Percentiles rank a stretch among this genome's conserved stretches.
phyloP scores from a whole-genome alignment of 2,113 vertebrate genomes.

The Gorsachius goisagi region DNA sequence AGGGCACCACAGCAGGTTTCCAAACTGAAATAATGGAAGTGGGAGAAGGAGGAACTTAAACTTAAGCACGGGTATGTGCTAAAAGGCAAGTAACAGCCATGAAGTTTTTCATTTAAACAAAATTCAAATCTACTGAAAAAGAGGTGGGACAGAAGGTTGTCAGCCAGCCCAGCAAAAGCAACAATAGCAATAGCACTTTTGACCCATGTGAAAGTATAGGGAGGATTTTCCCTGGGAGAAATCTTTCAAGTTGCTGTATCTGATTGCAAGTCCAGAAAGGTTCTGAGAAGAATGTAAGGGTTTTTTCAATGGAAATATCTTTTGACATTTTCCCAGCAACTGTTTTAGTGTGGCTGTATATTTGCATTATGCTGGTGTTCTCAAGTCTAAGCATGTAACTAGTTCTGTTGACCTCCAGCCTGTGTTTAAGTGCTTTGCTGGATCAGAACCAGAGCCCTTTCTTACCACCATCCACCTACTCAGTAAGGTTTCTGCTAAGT shows the following conservation, averaged over 20 bases:
- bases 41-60: background rate
- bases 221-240: background rate
- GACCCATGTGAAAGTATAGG: background rate
- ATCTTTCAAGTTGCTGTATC: background rate
- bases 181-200: background rate
- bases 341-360: background rate
- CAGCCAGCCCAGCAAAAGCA: background rate
- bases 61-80: background rate
- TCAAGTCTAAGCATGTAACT: background rate
- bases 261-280: background rate
- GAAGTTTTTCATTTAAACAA: background rate
- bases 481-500: background rate
- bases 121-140: background rate
- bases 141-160: background rate
- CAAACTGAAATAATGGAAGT: background rate
- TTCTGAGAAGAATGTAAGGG: background rate
- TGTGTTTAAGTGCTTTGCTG: constrained; percentile 8
- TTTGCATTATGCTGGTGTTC: background rate
- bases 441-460: background rate
- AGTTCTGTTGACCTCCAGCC: background rate
- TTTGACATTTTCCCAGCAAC: background rate
- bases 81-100: background rate
- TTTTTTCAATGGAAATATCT: background rate
- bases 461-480: background rate
- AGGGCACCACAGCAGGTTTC: background rate